Conservation (phyloP, 1,140 invertebrate genomes). For the Drosophila novamexicana region DNA sequence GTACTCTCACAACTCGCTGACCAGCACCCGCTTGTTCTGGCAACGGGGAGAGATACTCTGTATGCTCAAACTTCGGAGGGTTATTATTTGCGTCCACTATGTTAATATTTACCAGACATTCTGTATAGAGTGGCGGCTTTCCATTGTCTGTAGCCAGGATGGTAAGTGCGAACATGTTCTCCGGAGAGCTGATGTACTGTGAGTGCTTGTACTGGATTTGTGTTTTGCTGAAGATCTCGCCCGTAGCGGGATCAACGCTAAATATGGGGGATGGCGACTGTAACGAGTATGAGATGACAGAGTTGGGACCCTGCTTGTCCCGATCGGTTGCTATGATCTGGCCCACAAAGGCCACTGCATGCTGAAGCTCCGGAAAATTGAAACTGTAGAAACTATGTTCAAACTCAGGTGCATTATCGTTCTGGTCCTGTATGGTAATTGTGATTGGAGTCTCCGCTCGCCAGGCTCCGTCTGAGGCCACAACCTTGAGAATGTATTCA, state of each 20-base stretch:
- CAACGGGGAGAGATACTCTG: conserved; percentile 91
- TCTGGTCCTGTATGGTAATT: conserved; percentile 97
- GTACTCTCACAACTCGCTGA: conserved; percentile 89
- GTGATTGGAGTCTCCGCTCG: conserved; percentile 94
- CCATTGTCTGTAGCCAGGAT: conserved; percentile 96
- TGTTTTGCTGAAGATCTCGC: conserved; percentile 94
- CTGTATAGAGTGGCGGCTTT: conserved; percentile 94
- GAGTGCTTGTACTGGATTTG: conserved; percentile 93
- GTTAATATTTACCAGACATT: conserved; percentile 93
- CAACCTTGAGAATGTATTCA: conserved; percentile 95
- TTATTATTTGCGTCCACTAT: conserved; percentile 96
- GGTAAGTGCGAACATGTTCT: conserved; percentile 94
- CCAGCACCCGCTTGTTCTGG: conserved; percentile 90
- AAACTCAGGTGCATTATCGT: conserved; percentile 97
- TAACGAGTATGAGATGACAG: conserved; percentile 95
- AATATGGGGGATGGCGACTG: conserved; percentile 96
- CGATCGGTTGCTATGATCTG: conserved; percentile 94
- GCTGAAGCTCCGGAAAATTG: conserved; percentile 94
- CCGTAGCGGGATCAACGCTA: conserved; percentile 94
- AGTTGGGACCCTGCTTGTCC: conserved; percentile 97
- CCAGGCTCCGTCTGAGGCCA: conserved; percentile 95
- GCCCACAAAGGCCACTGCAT: conserved; percentile 92
- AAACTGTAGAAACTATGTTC: conserved; percentile 94
- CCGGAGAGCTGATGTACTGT: conserved; percentile 90
- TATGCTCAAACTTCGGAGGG: conserved; percentile 91